These are phyloP conservation scores for Macquaria australasica DNA, from an alignment of 2,113 vertebrate genomes.

Conservation along the genomic window DNA sequence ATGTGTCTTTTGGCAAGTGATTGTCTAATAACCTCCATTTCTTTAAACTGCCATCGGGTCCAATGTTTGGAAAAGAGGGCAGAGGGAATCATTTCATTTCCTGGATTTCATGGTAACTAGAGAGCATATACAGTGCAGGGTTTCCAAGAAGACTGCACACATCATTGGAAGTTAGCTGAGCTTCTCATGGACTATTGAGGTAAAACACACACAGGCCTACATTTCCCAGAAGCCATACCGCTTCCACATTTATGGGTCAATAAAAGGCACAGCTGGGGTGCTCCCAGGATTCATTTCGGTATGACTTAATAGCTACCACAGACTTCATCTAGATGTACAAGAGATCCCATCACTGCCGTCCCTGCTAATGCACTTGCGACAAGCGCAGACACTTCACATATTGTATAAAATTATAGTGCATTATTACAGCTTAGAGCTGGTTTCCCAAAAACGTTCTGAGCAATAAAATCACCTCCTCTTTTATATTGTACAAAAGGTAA, in stretches of 20 bases:
- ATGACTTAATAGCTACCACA: conserved; percentile 43
- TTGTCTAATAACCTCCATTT: conserved; percentile 70
- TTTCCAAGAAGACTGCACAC: conserved; percentile 47
- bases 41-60: conserved; percentile 29
- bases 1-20: conserved; percentile 69
- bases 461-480: conserved; percentile 30
- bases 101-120: conserved; percentile 54
- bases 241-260: conserved; percentile 42
- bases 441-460: conserved; percentile 35
- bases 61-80: conserved; percentile 53
- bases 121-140: conserved; percentile 30
- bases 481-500: conserved; percentile 27
- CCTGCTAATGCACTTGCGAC: conserved; percentile 34
- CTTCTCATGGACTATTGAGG: conserved; percentile 46
- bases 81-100: conserved; percentile 64
- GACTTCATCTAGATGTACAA: conserved; percentile 19
- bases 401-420: conserved; percentile 65
- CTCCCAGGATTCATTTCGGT: conserved; percentile 31
- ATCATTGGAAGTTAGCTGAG: conserved; percentile 45
- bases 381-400: conserved; percentile 50
- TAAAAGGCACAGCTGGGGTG: conserved; percentile 47
- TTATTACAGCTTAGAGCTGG: conserved; percentile 61
- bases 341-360: conserved; percentile 3
- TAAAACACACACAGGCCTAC: conserved; percentile 58
- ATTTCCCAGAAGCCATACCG: conserved; percentile 66